Evolutionary conservation across 2,888 invertebrate genomes (phyloP), one percentile per base, ranked within the genome.

Genomic region (Drosophila infuscata): DNA sequence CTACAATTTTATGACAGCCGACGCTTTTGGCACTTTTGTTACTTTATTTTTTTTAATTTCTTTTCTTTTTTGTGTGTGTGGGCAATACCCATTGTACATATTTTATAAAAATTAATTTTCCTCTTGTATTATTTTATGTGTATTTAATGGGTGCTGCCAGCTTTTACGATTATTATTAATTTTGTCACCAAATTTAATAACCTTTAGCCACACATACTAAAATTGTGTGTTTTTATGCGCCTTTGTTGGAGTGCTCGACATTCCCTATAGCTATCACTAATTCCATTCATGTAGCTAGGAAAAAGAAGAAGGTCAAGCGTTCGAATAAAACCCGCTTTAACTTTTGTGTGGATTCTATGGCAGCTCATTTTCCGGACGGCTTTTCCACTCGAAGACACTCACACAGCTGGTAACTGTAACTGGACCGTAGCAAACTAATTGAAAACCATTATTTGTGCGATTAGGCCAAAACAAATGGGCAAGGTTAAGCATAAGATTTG

Each of bases 371-470:
- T 48, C 41, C 41, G 53, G 63, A 48, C 51, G 59, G 70, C 66
- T 70, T 78, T 72, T 79, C 53, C 69, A 78, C 65, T 81, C 54
- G 53, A 78, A 46, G 46, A 60, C 52, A 41, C 43, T 62, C 52
- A 32, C 3, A 38, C 51, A 75, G 79, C 59, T 67, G 76, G 72
- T 15, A 78, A 75, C 30, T 53, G 68, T 70, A 78, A 79, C 88
- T 87, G 82, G 89, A 89, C 89, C 84, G 79, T 82, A 43, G 79
- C 67, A 62, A 84, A 82, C 85, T 85, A 89, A 85, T 85, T 89
- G 85, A 90, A 89, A 88, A 69, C 67, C 86, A 85, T 86, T 86
- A 90, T 86, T 90, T 90, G 80, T 81, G 67, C 85, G 85, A 88
- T 86, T 86, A 85, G 87, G 75, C 83, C 83, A 74, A 75, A 89